These are phyloP conservation scores for Drosophila koepferae DNA, from an alignment of 2,888 invertebrate species.

Conservation along the genomic window DNA sequence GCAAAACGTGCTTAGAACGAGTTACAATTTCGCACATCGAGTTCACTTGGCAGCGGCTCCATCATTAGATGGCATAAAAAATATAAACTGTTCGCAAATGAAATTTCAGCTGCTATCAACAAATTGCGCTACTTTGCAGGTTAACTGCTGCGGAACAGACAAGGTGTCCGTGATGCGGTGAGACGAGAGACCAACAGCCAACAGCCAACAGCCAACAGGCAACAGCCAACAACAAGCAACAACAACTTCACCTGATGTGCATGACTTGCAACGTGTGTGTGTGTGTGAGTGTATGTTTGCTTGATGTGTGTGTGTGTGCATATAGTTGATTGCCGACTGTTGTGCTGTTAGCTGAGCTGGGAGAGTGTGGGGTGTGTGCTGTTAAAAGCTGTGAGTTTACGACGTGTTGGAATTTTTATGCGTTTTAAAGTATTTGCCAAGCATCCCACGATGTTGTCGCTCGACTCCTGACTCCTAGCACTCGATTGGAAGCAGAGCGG, in stretches of 20 bases:
- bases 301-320: slow-evolving; percentile 9
- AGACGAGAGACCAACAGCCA: slow-evolving; percentile 33
- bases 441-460: slow-evolving; percentile 52
- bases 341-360: slow-evolving; percentile 12
- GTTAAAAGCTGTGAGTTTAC: slow-evolving; percentile 74
- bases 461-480: slow-evolving; percentile 31
- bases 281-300: background rate
- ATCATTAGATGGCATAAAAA: slow-evolving; percentile 64
- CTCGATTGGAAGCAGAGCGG: background rate
- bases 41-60: slow-evolving; percentile 23
- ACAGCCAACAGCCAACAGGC: slow-evolving; percentile 24
- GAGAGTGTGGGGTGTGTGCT: slow-evolving; percentile 5
- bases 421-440: slow-evolving; percentile 76
- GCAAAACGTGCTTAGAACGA: slow-evolving; percentile 66
- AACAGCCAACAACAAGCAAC: slow-evolving; percentile 28
- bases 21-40: slow-evolving; percentile 39
- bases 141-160: slow-evolving; percentile 78
- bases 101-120: slow-evolving; percentile 78
- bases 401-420: slow-evolving; percentile 80
- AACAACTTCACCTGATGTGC: slow-evolving; percentile 68
- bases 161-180: slow-evolving; percentile 49
- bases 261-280: slow-evolving; percentile 69
- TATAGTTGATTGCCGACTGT: slow-evolving; percentile 69
- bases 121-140: slow-evolving; percentile 80
- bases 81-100: slow-evolving; percentile 72